phyloP scores from a whole-genome alignment of 1,140 invertebrate species.

The Cylas formicarius region DNA sequence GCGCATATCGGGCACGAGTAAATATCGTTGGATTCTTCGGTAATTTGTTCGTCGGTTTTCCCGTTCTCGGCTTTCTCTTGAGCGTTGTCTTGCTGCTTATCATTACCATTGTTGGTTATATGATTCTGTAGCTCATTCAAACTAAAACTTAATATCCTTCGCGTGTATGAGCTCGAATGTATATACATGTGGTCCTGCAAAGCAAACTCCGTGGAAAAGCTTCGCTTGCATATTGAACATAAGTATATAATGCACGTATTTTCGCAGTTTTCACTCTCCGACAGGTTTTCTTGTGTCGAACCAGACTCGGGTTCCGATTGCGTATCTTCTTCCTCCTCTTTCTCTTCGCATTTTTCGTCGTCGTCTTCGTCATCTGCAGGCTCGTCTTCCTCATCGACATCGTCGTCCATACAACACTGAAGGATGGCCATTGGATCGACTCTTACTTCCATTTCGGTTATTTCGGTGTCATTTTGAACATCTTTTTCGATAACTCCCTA shows the following conservation, averaged over 20 bases:
- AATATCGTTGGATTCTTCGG: background rate
- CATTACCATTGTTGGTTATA: constrained; percentile 7
- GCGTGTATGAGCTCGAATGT: constrained; percentile 39
- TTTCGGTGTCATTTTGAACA: constrained; percentile 18
- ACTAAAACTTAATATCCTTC: constrained; percentile 20
- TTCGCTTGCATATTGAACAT: constrained; percentile 47
- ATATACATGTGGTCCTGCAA: constrained; percentile 53
- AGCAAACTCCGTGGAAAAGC: constrained; percentile 47
- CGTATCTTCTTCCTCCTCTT: constrained; percentile 11
- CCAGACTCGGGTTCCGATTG: constrained; percentile 4
- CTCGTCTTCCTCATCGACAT: constrained; percentile 14
- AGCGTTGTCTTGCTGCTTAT: constrained; percentile 14
- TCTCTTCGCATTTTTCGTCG: constrained; percentile 6
- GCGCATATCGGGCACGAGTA: constrained; percentile 52
- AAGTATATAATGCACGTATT: constrained; percentile 43
- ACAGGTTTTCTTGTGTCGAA: constrained; percentile 13
- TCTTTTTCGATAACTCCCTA: constrained; percentile 28
- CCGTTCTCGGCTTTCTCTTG: constrained; percentile 12
- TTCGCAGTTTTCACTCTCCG: constrained; percentile 27
- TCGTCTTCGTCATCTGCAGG: constrained; percentile 17
- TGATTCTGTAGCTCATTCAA: constrained; percentile 17
- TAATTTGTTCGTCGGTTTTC: background rate
- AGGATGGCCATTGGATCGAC: constrained; percentile 55
- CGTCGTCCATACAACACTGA: constrained; percentile 42
- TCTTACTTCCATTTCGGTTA: constrained; percentile 53